These are phyloP conservation scores for Cyanoderma ruficeps DNA, from an alignment of 2,113 vertebrate species.

Conservation along the genomic window DNA sequence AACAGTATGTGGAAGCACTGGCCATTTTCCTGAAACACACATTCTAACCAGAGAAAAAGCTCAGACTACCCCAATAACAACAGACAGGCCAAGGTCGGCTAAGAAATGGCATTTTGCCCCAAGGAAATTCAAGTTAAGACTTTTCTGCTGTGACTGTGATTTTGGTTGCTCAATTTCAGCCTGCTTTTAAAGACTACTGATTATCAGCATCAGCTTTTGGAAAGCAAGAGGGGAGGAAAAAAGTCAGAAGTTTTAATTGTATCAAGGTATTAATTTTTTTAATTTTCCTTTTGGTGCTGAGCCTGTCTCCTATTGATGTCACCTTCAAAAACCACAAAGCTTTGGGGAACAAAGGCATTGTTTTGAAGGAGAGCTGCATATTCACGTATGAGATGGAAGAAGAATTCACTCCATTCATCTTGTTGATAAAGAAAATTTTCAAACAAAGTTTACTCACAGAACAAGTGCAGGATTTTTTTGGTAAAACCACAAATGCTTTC, in stretches of 20 bases:
- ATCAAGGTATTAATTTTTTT: not conserved
- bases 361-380: not conserved
- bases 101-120: not conserved
- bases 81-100: not conserved
- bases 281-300: not conserved
- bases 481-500: not conserved
- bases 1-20: not conserved
- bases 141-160: not conserved
- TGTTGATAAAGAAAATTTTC: not conserved
- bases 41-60: not conserved
- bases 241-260: too few species aligned
- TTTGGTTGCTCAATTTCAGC: not conserved
- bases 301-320: not conserved
- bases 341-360: not conserved
- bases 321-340: not conserved
- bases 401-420: not conserved
- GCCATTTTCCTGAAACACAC: not conserved
- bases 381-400: not conserved
- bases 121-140: not conserved
- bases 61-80: not conserved
- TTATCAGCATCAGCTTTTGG: not conserved
- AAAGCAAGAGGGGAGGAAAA: not conserved
- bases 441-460: not conserved
- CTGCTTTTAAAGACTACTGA: not conserved
- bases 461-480: not conserved